Base-by-base conservation (phyloP, 2,888 invertebrate genomes). In the Mythimna pallens region DNA sequence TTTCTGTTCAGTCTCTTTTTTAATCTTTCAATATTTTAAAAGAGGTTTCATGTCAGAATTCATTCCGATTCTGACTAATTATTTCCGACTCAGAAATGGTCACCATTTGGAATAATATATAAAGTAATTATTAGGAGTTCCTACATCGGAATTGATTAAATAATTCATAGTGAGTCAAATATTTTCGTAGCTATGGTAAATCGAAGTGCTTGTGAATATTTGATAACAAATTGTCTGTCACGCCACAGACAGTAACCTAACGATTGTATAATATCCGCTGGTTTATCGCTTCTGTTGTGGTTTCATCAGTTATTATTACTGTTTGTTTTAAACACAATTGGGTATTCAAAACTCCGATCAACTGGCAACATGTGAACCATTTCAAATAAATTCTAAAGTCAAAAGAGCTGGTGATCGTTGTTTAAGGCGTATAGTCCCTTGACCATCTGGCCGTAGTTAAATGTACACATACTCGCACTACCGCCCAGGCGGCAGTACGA, bases 151-250 rank as follows among this genome's bases (percentile, higher is more conserved):
- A 68, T 63, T 68, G 54, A 65, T 80, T 70, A 66, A 67, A 73
- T 81, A 76, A 68, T 73, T 84, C 55, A 70, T 66, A 64, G 54
- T 3, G 25, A 81, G 65, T 84, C 77, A 81, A 78, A 82, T 83
- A 78, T 82, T 83, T 83, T 75, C 62, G 30, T 75, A 84, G 68
- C 25, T 57, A 67, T 63, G 75, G 69, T 76, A 82, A 73, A 85
- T 81, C 73, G 73, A 73, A 68, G 57, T 73, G 72, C 36, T 76
- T 52, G 69, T 85, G 73, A 85, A 85, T 83, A 82, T 76, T 85
- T 83, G 57, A 80, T 80, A 30, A 47, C 52, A 25, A 40, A 47
- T 50, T 61, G 69, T 54, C 64, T 68, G 79, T 62, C 85, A 72
- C 80, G 73, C 50, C 30, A 76, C 59, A 68, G 55, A 65, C 73